A percentile compares a stretch with the other conserved stretches of the same genome.
These are phyloP conservation scores for Epirrhoe alternata DNA, from an alignment of 2,888 invertebrate genomes.

Conservation along the genomic window DNA sequence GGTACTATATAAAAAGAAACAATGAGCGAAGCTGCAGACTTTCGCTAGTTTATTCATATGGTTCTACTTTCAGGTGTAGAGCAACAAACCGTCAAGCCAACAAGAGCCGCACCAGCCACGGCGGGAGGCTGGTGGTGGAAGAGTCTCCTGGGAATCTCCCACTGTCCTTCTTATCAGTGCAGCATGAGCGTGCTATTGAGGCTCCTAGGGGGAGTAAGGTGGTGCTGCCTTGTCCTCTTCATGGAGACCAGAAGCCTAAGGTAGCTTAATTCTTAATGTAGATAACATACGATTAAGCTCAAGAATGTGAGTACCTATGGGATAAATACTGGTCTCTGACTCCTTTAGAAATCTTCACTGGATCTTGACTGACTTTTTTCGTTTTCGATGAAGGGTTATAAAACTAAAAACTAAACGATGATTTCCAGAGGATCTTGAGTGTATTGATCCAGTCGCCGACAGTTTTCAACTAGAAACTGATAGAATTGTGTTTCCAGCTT, in stretches of 20 bases:
- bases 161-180: slow-evolving; percentile 53
- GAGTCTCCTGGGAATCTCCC: slow-evolving; percentile 42
- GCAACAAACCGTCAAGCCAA: slow-evolving; percentile 71
- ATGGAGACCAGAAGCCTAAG: slow-evolving; percentile 60
- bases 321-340: neutral
- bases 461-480: neutral
- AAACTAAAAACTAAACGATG: no score
- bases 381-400: no score
- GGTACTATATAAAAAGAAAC: no score
- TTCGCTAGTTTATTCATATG: no score
- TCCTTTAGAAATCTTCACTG: no score
- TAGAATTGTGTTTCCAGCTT: slow-evolving; percentile 52
- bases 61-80: slow-evolving; percentile 66
- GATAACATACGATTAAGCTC: slow-evolving; percentile 5
- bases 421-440: no score
- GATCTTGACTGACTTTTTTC: no score
- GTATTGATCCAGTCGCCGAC: no score
- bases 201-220: slow-evolving; percentile 76
- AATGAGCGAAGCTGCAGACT: no score
- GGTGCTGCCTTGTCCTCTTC: slow-evolving; percentile 85
- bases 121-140: slow-evolving; percentile 70
- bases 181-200: slow-evolving; percentile 53
- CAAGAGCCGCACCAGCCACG: slow-evolving; percentile 75
- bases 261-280: slow-evolving; percentile 6
- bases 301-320: no score